Evolutionary conservation across 2,888 invertebrate species (phyloP).

Genomic region (Eurytoma adleriae): DNA sequence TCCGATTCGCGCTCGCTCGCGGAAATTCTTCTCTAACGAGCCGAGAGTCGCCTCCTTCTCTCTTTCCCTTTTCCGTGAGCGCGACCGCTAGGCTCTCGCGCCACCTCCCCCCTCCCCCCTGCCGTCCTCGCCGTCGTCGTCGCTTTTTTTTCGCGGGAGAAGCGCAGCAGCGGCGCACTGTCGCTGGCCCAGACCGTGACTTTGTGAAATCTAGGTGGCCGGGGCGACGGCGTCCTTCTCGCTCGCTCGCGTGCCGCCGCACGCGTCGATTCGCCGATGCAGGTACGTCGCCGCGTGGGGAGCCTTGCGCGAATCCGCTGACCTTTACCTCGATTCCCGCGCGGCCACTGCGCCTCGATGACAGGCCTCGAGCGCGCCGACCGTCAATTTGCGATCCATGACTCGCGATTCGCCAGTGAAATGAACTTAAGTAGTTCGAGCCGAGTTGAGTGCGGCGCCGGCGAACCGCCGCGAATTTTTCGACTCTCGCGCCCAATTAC

Average conservation of each 20-base stretch:
- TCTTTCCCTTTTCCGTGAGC: conserved; percentile 37
- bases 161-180: neutral
- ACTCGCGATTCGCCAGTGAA: neutral
- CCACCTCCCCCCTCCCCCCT: conserved; percentile 20
- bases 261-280: neutral
- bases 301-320: neutral
- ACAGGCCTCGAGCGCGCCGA: neutral
- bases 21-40: conserved; percentile 72
- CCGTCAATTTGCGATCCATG: neutral
- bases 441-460: conserved; percentile 9
- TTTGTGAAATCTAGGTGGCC: conserved; percentile 59
- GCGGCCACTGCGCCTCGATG: neutral
- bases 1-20: conserved; percentile 72
- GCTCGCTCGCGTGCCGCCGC: neutral
- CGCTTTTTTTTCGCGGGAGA: neutral
- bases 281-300: neutral
- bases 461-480: too few relatives aligned
- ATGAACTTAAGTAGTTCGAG: conserved; percentile 32
- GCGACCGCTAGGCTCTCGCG: neutral
- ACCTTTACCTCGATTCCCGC: neutral
- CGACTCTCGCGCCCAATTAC: neutral
- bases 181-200: conserved; percentile 60
- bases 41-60: conserved; percentile 25
- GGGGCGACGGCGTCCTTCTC: neutral
- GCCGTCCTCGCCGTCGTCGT: conserved; percentile 7